Evolutionary conservation across 2,113 vertebrate species (phyloP).

Genomic region (Nipponia nippon): DNA sequence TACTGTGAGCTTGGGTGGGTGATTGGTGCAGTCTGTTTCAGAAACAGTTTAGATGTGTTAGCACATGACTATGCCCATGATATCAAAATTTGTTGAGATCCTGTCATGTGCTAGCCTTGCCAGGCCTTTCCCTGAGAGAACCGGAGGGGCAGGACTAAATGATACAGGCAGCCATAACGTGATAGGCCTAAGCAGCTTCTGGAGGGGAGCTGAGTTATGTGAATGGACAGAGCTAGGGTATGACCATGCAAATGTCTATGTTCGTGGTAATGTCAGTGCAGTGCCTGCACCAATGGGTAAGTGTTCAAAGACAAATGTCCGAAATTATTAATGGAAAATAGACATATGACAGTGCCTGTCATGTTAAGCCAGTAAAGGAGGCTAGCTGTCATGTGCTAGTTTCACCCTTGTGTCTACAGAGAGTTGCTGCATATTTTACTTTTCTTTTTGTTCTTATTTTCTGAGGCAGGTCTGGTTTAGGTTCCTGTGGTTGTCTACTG

Average conservation of each 20-base stretch:
- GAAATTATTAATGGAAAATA: neutral
- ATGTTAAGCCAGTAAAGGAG: neutral
- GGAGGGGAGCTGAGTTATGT: neutral
- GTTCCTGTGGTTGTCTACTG: neutral
- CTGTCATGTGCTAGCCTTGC: neutral
- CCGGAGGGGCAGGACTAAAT: neutral
- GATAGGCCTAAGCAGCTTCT: neutral
- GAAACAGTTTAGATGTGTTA: neutral
- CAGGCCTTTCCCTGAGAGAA: neutral
- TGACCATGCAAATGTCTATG: neutral
- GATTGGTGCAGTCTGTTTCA: neutral
- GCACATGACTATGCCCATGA: neutral
- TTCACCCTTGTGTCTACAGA: neutral
- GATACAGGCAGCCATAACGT: neutral
- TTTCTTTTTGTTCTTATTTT: neutral
- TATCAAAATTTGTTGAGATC: neutral
- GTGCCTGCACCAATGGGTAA: neutral
- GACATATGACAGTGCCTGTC: neutral
- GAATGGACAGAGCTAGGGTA: neutral
- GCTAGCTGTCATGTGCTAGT: neutral
- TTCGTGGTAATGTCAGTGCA: neutral
- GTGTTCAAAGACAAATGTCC: neutral
- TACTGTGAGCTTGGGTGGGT: neutral
- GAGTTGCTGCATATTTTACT: neutral
- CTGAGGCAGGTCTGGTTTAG: neutral